phyloP scores from a whole-genome alignment of 2,888 invertebrate species.

The Drosophila lacicola region DNA sequence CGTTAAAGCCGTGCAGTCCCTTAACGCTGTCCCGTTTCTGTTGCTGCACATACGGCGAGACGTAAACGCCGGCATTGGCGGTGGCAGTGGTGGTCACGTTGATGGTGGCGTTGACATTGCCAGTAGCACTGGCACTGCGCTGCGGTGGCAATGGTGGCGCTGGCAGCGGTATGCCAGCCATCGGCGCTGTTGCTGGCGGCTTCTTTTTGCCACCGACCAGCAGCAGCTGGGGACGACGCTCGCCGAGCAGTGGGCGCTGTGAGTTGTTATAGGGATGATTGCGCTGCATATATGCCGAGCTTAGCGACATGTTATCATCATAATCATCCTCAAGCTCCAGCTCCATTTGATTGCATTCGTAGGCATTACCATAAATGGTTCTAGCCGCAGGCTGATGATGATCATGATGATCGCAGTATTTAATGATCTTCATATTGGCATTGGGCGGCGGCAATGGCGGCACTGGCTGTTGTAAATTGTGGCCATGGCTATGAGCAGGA shows the following conservation, averaged over 20 bases:
- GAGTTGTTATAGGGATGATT: slow-evolving; percentile 84
- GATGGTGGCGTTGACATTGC: slow-evolving; percentile 17
- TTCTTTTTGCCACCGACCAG: slow-evolving; percentile 54
- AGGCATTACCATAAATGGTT: slow-evolving; percentile 60
- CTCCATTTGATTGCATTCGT: slow-evolving; percentile 67
- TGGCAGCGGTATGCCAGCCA: slow-evolving; percentile 47
- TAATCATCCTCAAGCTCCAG: slow-evolving; percentile 63
- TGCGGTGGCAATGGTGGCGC: slow-evolving; percentile 47
- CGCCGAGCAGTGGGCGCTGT: slow-evolving; percentile 82
- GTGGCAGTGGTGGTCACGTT: slow-evolving; percentile 11
- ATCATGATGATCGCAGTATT: slow-evolving; percentile 58
- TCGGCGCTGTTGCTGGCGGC: slow-evolving; percentile 40
- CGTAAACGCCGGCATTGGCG: slow-evolving; percentile 42
- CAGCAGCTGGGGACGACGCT: slow-evolving; percentile 61
- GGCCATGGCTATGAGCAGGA: slow-evolving; percentile 3
- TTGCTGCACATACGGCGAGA: slow-evolving; percentile 80
- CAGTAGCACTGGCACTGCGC: slow-evolving; percentile 12
- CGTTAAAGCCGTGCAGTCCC: slow-evolving; percentile 84
- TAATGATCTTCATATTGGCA: slow-evolving; percentile 54
- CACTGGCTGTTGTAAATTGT: slow-evolving; percentile 24
- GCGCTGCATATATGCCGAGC: slow-evolving; percentile 79
- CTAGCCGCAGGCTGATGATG: slow-evolving; percentile 29
- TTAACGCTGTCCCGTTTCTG: slow-evolving; percentile 82
- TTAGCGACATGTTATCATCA: slow-evolving; percentile 61
- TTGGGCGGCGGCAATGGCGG: slow-evolving; percentile 71